Percentiles rank a stretch among this genome's conserved stretches.
Conservation (phyloP, 2,113 vertebrate genomes). For the Halcyon malimbica region DNA sequence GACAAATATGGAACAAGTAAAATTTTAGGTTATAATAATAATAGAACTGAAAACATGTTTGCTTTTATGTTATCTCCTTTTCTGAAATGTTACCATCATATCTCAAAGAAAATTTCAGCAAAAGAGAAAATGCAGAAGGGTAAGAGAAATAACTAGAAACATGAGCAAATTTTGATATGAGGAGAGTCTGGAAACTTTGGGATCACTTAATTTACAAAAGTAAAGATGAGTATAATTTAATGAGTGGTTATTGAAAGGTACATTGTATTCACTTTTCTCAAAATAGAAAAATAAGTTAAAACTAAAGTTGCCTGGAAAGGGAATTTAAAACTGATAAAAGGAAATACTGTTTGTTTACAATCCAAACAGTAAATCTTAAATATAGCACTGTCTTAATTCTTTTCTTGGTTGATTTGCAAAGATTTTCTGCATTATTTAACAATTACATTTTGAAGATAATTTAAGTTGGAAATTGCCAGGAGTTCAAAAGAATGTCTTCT, state of each 20-base stretch:
- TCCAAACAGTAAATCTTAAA: not conserved
- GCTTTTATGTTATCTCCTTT: not conserved
- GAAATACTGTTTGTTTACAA: not conserved
- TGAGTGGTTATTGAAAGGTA: not conserved
- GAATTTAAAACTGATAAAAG: not conserved
- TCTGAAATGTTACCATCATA: not conserved
- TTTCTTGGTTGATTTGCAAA: not conserved
- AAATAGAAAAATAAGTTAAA: not conserved
- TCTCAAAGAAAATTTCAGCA: not conserved
- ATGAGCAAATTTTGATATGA: not conserved
- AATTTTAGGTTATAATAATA: not conserved
- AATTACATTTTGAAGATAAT: not conserved
- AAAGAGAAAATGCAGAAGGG: not conserved
- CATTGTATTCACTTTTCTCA: not conserved
- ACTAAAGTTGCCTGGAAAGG: not conserved
- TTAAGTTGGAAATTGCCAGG: not conserved
- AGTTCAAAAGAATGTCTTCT: not conserved
- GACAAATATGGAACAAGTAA: not conserved
- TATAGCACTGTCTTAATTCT: not conserved
- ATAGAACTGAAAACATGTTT: not conserved
- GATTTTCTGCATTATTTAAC: not conserved
- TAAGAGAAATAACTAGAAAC: not conserved
- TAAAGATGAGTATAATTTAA: not conserved
- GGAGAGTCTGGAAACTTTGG: not conserved
- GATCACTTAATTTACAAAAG: not conserved